Evolutionary conservation across 2,113 vertebrate genomes (phyloP), one percentile per base, ranked within the genome.

Genomic region (Leucosticte australis): DNA sequence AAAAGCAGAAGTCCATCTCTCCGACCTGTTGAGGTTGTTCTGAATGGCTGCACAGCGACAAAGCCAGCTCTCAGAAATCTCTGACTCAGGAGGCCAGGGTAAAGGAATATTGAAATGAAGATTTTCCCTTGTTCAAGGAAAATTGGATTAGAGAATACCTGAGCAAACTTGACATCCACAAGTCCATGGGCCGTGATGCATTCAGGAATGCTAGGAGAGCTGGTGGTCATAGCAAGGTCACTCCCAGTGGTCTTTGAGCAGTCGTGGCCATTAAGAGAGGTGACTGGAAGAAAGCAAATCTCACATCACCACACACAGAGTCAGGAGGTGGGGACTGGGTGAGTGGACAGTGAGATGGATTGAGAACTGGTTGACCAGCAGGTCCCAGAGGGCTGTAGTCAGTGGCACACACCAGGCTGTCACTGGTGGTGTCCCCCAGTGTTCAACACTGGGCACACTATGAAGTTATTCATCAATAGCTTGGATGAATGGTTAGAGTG

Each of bases 231-330:
- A 42, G 18, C 11, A 19, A 24, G 31, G 42, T 35, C 18, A 16
- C 11, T 62, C 26, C 6, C 13, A 31, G 13, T 19, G 10, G 2
- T 35, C 47, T 49, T 62, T 31, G 47, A 49, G 8, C 0, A 0
- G 30, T 3, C 19, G 2, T 39, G 33, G 60, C 0, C 0, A 23
- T 35, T 21, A 11, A 15, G 22, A 56, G 27, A 56, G 18, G 12
- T 8, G 21, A 17, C 12, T 31, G 18, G 18, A 11, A 37, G 49
- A 35, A 24, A 49, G 12, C 22, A 83, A 13, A 69, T 46, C 53
- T 39, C 44, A 23, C 52, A 39, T 13, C 16, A 13, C 47, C 46
- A 41, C 18, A 30, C 46, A 18, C n/a, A 62, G 49, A 13, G 3
- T 31, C 27, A 37, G 47, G 30, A 41, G 15, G 21, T 7, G 47